Percentiles rank a stretch among this genome's conserved stretches.
These are phyloP conservation scores for Plotosus lineatus DNA, from an alignment of 2,113 vertebrate species.

Conservation along the genomic window DNA sequence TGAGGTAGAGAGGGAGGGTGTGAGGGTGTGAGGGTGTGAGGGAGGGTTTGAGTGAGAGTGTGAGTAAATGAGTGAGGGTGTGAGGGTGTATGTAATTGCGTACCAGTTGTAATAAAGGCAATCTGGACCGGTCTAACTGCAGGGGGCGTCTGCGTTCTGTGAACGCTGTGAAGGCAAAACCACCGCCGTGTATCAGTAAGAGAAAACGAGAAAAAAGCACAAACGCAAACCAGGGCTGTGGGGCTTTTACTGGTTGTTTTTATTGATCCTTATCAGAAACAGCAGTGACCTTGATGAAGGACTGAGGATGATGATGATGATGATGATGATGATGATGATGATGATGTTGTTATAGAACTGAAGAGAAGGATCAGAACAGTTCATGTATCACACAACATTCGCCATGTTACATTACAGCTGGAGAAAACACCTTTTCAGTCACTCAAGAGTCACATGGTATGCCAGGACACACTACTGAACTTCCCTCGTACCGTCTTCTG, in stretches of 20 bases:
- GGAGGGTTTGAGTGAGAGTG: not conserved
- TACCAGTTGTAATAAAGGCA: not conserved
- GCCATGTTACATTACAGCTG: not conserved
- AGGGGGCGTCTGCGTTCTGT: too few species aligned
- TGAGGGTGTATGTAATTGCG: not conserved
- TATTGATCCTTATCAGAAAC: slow-evolving; percentile 30
- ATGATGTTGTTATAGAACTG: not conserved
- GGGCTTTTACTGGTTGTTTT: not conserved
- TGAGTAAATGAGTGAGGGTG: slow-evolving; percentile 4
- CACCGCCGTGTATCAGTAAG: not conserved
- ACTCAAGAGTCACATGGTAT: not conserved
- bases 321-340: not conserved
- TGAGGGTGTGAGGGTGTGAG: too few species aligned
- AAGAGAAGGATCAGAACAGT: not conserved
- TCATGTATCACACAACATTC: not conserved
- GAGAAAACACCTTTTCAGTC: not conserved
- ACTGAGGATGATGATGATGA: not conserved
- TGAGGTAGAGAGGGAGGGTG: not conserved
- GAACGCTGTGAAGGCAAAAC: too few species aligned
- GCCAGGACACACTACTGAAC: not conserved
- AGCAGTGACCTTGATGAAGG: not conserved
- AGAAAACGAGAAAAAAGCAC: not conserved
- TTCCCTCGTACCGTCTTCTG: not conserved
- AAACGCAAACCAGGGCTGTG: too few species aligned
- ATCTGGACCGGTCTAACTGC: not conserved